Percentiles rank a stretch among this genome's conserved stretches.
Evolutionary conservation across 2,113 vertebrate genomes (phyloP).

Genomic region (Halichoerus grypus): DNA sequence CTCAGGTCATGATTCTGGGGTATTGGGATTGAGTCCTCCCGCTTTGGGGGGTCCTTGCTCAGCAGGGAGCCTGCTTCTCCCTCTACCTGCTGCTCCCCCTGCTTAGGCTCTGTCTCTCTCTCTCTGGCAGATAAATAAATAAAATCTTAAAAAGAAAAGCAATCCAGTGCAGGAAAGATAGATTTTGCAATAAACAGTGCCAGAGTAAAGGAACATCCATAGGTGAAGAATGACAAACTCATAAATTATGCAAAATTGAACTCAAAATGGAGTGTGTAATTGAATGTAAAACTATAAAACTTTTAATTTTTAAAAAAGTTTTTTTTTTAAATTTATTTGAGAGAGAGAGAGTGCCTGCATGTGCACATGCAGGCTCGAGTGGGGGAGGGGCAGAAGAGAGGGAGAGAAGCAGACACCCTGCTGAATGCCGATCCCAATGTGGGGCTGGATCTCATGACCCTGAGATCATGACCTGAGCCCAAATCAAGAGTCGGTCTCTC

Average conservation of each 20-base stretch:
- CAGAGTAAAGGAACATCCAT: background rate
- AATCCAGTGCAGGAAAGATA: background rate
- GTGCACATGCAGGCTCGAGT: background rate
- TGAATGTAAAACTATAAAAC: background rate
- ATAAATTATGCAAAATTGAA: background rate
- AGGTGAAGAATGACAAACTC: background rate
- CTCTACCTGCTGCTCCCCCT: too few relatives aligned
- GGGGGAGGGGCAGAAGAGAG: background rate
- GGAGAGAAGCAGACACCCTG: background rate
- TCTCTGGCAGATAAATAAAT: too few relatives aligned
- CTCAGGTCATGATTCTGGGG: too few relatives aligned
- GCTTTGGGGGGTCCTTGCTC: too few relatives aligned
- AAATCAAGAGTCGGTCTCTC: background rate
- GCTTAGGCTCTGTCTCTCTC: too few relatives aligned
- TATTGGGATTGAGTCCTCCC: too few relatives aligned
- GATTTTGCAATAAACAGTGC: background rate
- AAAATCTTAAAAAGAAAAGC: background rate
- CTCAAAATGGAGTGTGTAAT: background rate
- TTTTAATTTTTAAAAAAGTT: background rate
- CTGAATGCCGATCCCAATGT: background rate
- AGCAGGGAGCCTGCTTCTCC: too few relatives aligned
- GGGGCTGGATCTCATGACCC: background rate
- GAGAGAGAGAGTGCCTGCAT: background rate
- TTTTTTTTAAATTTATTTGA: too few relatives aligned
- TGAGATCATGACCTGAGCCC: background rate